phyloP scores from a whole-genome alignment of 2,113 vertebrate species.

The Sialia sialis region DNA sequence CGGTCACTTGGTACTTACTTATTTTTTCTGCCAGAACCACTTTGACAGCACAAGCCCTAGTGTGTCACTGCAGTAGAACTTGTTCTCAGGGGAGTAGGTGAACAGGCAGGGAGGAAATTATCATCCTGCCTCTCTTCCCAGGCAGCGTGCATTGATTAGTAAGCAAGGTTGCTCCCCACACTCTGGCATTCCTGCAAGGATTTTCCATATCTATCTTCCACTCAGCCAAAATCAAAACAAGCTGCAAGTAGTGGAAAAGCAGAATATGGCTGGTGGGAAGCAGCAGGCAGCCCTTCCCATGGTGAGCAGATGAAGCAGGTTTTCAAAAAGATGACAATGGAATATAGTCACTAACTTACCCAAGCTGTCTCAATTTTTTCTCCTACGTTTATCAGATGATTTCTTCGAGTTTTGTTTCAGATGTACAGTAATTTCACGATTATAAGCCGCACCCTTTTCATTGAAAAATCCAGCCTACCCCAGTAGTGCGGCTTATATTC shows the following conservation, averaged over 20 bases:
- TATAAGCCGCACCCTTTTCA: no score
- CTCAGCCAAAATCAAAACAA: background rate
- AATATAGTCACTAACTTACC: background rate
- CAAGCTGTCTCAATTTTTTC: background rate
- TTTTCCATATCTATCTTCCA: background rate
- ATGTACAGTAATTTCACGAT: no score
- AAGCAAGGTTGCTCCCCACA: background rate
- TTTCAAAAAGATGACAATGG: background rate
- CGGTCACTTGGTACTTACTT: background rate
- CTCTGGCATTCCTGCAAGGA: background rate
- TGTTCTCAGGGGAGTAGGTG: background rate
- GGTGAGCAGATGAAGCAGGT: background rate
- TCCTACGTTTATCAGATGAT: background rate
- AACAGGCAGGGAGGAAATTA: background rate
- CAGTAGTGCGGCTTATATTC: no score
- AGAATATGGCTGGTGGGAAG: background rate
- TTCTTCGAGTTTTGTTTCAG: background rate
- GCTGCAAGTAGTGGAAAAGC: background rate
- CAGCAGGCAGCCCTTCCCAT: background rate
- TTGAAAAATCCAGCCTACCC: no score
- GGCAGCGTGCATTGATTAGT: background rate
- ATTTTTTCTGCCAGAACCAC: background rate
- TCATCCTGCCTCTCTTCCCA: background rate
- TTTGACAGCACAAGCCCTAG: background rate
- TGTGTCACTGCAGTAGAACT: background rate